Base-by-base conservation (phyloP, 2,888 invertebrate species). In the Drosophila anomalipes region DNA sequence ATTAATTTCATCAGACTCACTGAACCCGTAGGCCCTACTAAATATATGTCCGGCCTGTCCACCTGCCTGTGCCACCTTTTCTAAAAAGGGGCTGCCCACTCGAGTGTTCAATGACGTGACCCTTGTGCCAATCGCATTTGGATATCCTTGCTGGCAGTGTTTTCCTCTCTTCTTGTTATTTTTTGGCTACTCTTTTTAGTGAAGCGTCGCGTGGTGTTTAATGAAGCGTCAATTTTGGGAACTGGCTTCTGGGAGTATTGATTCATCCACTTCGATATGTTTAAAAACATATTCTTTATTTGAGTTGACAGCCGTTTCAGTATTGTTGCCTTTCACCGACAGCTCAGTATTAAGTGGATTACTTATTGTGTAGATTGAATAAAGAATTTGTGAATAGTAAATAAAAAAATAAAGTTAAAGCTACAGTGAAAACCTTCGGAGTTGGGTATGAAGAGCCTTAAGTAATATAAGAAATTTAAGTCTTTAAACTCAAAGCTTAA, bases 1-100 rank as follows among this genome's bases (percentile, higher is more conserved):
- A 85, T 88, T 83, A 86, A 86, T 87, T 77, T 76, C 74, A 88
- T 88, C 71, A 78, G 74, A 81, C 57, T 79, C 86, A 88, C 37
- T 88, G 85, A 86, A 75, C 74, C 77, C 63, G 61, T 52, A 70
- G 70, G 60, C 76, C 74, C 59, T n/a, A 14, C 39, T 28, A 39
- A 28, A 57, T 56, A 54, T 57, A 28, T 22, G 47, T 62, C 47
- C 35, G 66, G 39, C 44, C 53, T 65, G 71, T 56, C 77, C 79
- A 81, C 83, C 86, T 78, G 85, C 52, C 37, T 9, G 37, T 61
- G 32, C 28, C 49, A 72, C 59, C 61, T 73, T 59, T 62, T 60
- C 22, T 57, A n/a, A 66, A 66, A 67, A 51, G 58, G 53, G 53
- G 39, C 57, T 77, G 76, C 54, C 80, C 78, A 77, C 44, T 86